Conservation (phyloP, 2,797 vertebrate genomes). For the Macropus fuliginosus region DNA sequence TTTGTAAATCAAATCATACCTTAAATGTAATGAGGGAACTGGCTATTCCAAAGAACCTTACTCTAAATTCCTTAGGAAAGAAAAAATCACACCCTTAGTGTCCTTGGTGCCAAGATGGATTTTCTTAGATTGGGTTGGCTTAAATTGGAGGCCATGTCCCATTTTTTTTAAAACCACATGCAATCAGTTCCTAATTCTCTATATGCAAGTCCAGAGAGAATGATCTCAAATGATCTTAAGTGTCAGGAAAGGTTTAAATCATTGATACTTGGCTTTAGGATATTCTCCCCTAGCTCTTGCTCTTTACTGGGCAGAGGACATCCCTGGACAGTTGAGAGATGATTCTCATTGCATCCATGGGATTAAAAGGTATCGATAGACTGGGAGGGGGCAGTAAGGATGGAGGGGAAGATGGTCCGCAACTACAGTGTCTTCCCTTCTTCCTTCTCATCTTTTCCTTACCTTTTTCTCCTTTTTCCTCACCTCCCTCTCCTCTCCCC, state of each 20-base stretch:
- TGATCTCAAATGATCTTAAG: not conserved
- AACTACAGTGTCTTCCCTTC: not conserved
- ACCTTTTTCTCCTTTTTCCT: not conserved
- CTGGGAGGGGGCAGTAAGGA: not conserved
- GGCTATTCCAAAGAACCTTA: not conserved
- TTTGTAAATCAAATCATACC: not conserved
- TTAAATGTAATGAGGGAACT: not conserved
- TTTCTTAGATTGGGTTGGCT: not conserved
- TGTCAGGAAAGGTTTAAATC: not conserved
- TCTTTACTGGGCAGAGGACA: not conserved
- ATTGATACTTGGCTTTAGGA: not conserved
- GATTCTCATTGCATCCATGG: not conserved
- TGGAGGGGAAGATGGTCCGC: not conserved
- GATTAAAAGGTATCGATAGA: not conserved
- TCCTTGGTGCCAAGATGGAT: not conserved
- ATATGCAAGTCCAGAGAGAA: not conserved
- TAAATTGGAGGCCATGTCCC: not conserved
- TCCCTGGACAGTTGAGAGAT: not conserved
- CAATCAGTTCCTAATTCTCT: not conserved
- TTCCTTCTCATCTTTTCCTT: not conserved
- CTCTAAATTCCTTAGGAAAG: not conserved
- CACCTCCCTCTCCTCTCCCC: not conserved
- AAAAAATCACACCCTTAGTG: not conserved
- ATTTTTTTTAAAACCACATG: not conserved
- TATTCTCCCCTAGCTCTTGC: not conserved